Evolutionary conservation across 2,797 vertebrate genomes (phyloP), one percentile per base, ranked within the genome.

Genomic region (Leuciscus waleckii): DNA sequence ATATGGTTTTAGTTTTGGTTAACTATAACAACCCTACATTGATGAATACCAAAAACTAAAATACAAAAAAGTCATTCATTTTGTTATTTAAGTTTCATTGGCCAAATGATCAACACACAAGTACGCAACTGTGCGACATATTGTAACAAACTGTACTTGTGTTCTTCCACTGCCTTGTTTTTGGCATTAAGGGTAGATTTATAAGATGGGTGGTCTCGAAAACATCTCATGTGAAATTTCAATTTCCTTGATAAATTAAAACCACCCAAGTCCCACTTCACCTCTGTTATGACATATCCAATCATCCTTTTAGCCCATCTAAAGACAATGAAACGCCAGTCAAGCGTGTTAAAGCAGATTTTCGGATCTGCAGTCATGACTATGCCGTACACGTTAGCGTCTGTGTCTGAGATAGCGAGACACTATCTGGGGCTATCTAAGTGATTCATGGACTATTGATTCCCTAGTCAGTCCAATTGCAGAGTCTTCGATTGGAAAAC

Each of bases 361-460:
- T 77, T 58, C 13, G 43, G 56, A 68, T 71, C 49, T 14, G 16
- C 63, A 79, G 49, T 58, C 68, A 23, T 85, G 81, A 69, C 83
- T 77, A 16, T 35, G 35, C n/a, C 2, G 13, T 11, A 41, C 51
- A 69, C 26, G 73, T 51, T 75, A 29, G 61, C 73, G 37, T 37
- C 71, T 54, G 63, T 58, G 39, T 78, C 65, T 19, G 67, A 75
- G 58, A 75, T 75, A 83, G 58, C 23, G 16, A 56, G 65, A 84
- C 76, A 35, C 67, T 84, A 84, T 63, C 39, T 61, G n/a, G 63
- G 49, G 67, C 83, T 58, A 79, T 84, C 49, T 80, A 84, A 84
- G 77, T 76, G 86, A 83, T 87, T 87, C 68, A 80, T 79, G 81
- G 77, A 74, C 49, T 84, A 87, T 87, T 80, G 86, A 87, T 87